Conservation (phyloP, 2,888 invertebrate species). For the Psococerastis gibbosa region DNA sequence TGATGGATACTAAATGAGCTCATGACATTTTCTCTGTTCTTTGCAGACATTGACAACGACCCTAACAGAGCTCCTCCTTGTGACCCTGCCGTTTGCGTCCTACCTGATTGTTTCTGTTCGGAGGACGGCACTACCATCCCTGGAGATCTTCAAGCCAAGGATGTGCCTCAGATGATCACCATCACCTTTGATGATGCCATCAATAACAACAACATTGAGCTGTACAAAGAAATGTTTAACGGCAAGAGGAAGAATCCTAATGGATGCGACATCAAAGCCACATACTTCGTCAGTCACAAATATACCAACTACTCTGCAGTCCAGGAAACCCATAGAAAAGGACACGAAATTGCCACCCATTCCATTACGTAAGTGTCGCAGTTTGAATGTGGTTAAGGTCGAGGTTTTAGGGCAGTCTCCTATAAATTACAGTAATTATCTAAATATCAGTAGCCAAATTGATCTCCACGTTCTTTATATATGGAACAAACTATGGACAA, state of each 20-base stretch:
- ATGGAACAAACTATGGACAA: no score
- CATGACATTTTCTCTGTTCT: constrained; percentile 23
- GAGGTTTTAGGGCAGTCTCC: no score
- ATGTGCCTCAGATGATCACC: constrained; percentile 86
- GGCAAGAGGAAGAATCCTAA: constrained; percentile 79
- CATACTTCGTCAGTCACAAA: constrained; percentile 83
- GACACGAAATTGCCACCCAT: constrained; percentile 85
- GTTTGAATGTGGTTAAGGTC: no score
- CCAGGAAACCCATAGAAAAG: constrained; percentile 75
- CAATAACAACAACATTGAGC: constrained; percentile 85
- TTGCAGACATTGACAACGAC: constrained; percentile 76
- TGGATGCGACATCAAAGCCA: constrained; percentile 82
- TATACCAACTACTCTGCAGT: constrained; percentile 88
- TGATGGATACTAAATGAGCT: not conserved
- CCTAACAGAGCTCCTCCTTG: constrained; percentile 84
- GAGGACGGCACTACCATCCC: constrained; percentile 78
- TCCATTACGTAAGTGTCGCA: constrained; percentile 87
- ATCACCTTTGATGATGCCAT: constrained; percentile 89
- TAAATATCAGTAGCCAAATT: no score
- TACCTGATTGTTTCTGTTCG: constrained; percentile 88
- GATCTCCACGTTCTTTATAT: no score
- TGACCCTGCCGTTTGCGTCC: constrained; percentile 63
- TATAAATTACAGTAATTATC: no score
- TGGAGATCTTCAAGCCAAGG: constrained; percentile 61
- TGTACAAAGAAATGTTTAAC: constrained; percentile 84